A percentile compares a stretch with the other conserved stretches of the same genome.
phyloP scores from a whole-genome alignment of 2,888 invertebrate genomes.

The Parnassius smintheus region DNA sequence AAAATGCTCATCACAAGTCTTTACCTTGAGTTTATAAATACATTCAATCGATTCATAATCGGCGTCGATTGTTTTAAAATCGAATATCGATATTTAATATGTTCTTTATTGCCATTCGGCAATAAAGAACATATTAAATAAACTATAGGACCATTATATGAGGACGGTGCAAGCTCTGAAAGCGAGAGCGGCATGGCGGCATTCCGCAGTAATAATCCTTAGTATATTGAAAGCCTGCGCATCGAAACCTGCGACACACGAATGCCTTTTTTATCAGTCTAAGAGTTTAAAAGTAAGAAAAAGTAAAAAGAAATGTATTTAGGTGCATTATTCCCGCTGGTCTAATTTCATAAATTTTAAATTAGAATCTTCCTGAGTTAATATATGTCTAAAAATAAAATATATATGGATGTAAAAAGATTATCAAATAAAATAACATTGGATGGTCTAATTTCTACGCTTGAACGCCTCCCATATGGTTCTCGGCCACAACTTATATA shows the following conservation, averaged over 20 bases:
- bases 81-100: no score
- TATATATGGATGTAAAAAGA: background rate
- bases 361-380: no score
- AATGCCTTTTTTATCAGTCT: slow-evolving; percentile 1
- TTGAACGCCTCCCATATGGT: slow-evolving; percentile 28
- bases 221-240: slow-evolving; percentile 49
- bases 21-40: slow-evolving; percentile 15
- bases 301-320: no score
- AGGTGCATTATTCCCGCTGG: no score
- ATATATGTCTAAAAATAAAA: no score
- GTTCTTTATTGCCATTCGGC: no score
- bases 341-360: no score
- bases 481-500: slow-evolving; percentile 46
- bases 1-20: background rate
- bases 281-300: no score
- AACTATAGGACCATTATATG: slow-evolving; percentile 59
- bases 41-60: slow-evolving; percentile 19
- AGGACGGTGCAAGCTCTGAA: slow-evolving; percentile 47
- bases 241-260: slow-evolving; percentile 37
- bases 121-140: slow-evolving; percentile 52
- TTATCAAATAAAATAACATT: slow-evolving; percentile 18
- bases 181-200: slow-evolving; percentile 70
- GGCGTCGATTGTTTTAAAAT: slow-evolving; percentile 30
- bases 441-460: slow-evolving; percentile 37
- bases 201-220: slow-evolving; percentile 73